Evolutionary conservation across 1,140 invertebrate genomes (phyloP).

Genomic region (Palaemon carinicauda): DNA sequence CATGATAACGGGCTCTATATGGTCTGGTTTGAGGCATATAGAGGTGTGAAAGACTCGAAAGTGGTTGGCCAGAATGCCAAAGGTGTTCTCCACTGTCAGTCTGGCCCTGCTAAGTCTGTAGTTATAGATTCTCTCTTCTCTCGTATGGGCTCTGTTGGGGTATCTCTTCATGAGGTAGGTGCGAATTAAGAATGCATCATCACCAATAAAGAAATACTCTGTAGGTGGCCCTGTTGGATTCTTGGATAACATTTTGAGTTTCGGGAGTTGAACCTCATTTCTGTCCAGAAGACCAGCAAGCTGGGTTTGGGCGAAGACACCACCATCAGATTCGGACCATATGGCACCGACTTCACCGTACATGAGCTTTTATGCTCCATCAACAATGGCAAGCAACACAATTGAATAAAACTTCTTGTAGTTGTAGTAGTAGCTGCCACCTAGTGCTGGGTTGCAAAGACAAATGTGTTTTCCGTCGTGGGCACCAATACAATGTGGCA

Average conservation of each 20-base stretch:
- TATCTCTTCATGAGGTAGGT: neutral
- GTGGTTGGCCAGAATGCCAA: neutral
- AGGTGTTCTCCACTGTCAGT: neutral
- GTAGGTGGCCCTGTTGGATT: neutral
- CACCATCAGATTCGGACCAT: too few species aligned
- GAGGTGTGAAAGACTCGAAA: neutral
- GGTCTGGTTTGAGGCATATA: neutral
- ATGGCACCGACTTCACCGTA: neutral
- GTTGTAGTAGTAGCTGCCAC: neutral
- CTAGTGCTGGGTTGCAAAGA: neutral
- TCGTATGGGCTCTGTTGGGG: neutral
- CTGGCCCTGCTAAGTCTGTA: neutral
- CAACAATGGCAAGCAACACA: neutral
- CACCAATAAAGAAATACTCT: slow-evolving; percentile 4
- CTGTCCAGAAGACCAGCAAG: neutral
- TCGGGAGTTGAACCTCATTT: neutral
- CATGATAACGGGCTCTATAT: too few species aligned
- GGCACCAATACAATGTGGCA: neutral
- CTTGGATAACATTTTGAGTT: neutral
- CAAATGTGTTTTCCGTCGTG: neutral
- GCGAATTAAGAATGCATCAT: neutral
- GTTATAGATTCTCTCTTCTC: neutral
- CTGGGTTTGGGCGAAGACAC: neutral
- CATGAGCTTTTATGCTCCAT: neutral
- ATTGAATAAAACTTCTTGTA: too few species aligned